A percentile compares a stretch with the other conserved stretches of the same genome.
phyloP scores from a whole-genome alignment of 1,140 invertebrate genomes.

The Solen grandis region DNA sequence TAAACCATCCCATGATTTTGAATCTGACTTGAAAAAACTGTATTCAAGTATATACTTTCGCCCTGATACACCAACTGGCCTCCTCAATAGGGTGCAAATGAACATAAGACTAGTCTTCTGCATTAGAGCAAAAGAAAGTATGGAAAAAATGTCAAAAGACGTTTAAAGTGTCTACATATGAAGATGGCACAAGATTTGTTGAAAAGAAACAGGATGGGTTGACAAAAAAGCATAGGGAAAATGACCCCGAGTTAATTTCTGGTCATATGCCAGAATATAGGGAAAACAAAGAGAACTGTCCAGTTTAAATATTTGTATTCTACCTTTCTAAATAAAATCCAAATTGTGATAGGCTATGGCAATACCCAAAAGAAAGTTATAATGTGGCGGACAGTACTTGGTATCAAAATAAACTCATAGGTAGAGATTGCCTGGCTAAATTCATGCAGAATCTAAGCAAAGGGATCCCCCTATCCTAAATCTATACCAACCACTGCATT shows the following conservation, averaged over 20 bases:
- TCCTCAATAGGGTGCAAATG: too few relatives aligned
- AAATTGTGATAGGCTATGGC: constrained; percentile 40
- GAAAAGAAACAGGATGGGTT: neutral
- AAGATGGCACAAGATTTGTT: neutral
- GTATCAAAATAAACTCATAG: constrained; percentile 32
- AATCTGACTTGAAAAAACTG: too few relatives aligned
- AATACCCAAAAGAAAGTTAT: constrained; percentile 29
- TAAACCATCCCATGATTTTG: too few relatives aligned
- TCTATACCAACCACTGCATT: constrained; percentile 44
- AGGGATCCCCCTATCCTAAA: neutral
- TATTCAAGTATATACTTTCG: too few relatives aligned
- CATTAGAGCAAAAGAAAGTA: too few relatives aligned
- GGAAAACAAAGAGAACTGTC: constrained; percentile 3
- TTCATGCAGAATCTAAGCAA: constrained; percentile 36
- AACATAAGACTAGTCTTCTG: too few relatives aligned
- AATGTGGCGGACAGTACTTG: neutral
- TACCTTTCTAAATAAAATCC: constrained; percentile 48
- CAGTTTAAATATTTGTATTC: constrained; percentile 14
- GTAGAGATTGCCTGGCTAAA: neutral
- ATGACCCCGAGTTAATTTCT: neutral
- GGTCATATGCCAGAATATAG: constrained; percentile 7
- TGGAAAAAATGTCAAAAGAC: too few relatives aligned
- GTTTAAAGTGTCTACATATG: neutral
- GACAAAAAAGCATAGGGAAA: neutral
- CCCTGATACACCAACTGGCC: too few relatives aligned